Evolutionary conservation across 2,113 vertebrate genomes (phyloP).

Genomic region (Engystomops pustulosus): DNA sequence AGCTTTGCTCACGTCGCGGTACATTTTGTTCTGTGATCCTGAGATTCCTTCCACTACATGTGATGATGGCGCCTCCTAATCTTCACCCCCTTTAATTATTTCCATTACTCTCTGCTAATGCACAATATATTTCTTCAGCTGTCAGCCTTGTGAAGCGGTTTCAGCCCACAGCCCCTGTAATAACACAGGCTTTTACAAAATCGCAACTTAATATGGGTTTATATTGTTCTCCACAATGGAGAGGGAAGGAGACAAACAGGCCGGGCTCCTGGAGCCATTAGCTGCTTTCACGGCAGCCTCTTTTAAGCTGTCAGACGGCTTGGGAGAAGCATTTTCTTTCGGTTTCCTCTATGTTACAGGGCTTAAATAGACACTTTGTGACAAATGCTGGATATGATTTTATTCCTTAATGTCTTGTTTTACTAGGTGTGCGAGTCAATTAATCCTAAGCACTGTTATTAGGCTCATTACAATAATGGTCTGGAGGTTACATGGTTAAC

Average conservation of each 20-base stretch:
- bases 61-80: constrained; percentile 25
- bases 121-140: constrained; percentile 59
- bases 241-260: constrained; percentile 61
- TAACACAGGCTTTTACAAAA: constrained; percentile 54
- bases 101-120: constrained; percentile 60
- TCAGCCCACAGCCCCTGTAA: constrained; percentile 59
- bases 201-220: constrained; percentile 59
- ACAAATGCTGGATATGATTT: constrained; percentile 47
- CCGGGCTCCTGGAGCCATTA: constrained; percentile 4
- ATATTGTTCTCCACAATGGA: constrained; percentile 62
- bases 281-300: constrained; percentile 37
- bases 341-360: neutral
- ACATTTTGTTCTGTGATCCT: constrained; percentile 20
- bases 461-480: constrained; percentile 36
- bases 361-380: constrained; percentile 46
- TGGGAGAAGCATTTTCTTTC: constrained; percentile 29
- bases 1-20: neutral
- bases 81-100: constrained; percentile 65
- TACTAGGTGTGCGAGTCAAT: constrained; percentile 40
- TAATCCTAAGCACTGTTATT: constrained; percentile 53
- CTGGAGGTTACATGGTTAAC: constrained; percentile 24
- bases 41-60: constrained; percentile 29
- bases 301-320: constrained; percentile 60
- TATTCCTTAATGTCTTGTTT: constrained; percentile 55
- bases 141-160: constrained; percentile 61